These are phyloP conservation scores for Bambusicola thoracicus DNA, from an alignment of 2,113 vertebrate species.

Conservation along the genomic window DNA sequence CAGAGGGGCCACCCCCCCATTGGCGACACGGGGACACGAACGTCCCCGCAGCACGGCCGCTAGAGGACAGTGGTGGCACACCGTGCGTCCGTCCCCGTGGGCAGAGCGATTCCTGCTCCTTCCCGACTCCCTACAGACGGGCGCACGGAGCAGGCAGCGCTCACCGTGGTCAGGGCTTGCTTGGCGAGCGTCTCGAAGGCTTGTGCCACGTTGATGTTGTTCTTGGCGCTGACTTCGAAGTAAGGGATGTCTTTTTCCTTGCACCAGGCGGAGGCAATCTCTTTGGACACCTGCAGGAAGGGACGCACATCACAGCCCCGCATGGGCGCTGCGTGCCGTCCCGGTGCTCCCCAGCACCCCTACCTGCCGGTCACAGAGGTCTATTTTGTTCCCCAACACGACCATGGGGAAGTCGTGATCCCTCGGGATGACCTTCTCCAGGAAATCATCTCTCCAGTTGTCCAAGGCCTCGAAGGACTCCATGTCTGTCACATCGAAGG, in stretches of 20 bases:
- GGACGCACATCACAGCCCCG: not conserved
- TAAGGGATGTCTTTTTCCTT: slow-evolving; percentile 80
- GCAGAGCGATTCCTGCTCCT: rapidly evolving
- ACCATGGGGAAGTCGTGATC: slow-evolving; percentile 81
- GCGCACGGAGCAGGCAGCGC: not conserved
- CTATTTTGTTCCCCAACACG: slow-evolving; percentile 84
- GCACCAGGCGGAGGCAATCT: slow-evolving; percentile 78
- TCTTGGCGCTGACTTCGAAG: slow-evolving; percentile 86
- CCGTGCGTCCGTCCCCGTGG: rapidly evolving
- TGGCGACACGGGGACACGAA: not conserved
- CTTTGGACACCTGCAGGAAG: slow-evolving; percentile 69
- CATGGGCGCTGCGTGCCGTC: rapidly evolving
- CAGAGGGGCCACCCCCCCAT: rapidly evolving
- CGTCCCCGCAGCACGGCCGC: slow-evolving; percentile 16
- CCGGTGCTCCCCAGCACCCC: not conserved
- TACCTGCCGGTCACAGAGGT: slow-evolving; percentile 81
- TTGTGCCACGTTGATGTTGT: slow-evolving; percentile 78
- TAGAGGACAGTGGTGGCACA: slow-evolving; percentile 41
- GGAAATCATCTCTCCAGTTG: slow-evolving; percentile 80
- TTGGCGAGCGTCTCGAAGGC: slow-evolving; percentile 81
- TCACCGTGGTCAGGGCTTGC: slow-evolving; percentile 78
- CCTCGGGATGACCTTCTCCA: slow-evolving; percentile 75
- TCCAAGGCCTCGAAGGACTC: slow-evolving; percentile 81
- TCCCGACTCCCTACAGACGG: rapidly evolving
- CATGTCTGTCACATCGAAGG: slow-evolving; percentile 81